phyloP scores from a whole-genome alignment of 2,888 invertebrate species.

The Myopa testacea region DNA sequence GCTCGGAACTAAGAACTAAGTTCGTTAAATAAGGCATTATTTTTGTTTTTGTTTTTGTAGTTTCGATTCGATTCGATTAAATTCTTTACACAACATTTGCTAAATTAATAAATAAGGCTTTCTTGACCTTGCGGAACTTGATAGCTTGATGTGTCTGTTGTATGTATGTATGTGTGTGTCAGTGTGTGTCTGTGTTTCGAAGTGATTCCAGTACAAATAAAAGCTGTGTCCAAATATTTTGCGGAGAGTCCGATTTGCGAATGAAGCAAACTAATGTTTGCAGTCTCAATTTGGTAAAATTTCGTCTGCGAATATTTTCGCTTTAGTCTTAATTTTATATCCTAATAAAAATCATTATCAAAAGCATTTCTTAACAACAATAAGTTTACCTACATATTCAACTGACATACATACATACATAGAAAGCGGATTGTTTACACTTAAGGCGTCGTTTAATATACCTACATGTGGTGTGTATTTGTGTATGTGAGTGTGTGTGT shows the following conservation, averaged over 20 bases:
- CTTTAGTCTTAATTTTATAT: conserved; percentile 25
- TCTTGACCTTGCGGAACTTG: not conserved
- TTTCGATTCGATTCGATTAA: conserved; percentile 28
- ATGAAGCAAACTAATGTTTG: no score
- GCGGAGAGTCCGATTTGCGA: no score
- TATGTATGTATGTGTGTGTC: not conserved
- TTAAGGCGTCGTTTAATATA: conserved; percentile 48
- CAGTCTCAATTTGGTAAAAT: not conserved
- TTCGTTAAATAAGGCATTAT: conserved; percentile 50
- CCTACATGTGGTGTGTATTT: conserved; percentile 7
- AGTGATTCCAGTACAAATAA: no score
- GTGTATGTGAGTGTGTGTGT: not conserved
- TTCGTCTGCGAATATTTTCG: not conserved
- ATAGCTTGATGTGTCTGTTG: not conserved
- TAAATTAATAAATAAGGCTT: conserved; percentile 34
- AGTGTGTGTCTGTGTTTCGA: no score
- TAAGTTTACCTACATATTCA: conserved; percentile 28
- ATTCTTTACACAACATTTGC: conserved; percentile 26
- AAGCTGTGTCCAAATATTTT: no score
- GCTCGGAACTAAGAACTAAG: conserved; percentile 38
- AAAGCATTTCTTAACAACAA: conserved; percentile 36
- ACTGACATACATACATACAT: conserved; percentile 48
- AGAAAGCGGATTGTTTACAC: conserved; percentile 53
- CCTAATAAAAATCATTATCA: conserved; percentile 38
- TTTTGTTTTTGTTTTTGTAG: conserved; percentile 19